A percentile compares a stretch with the other conserved stretches of the same genome.
Evolutionary conservation across 64 coral and sea anemone species (phyloP).

Genomic region (Astreopora myriophthalma): DNA sequence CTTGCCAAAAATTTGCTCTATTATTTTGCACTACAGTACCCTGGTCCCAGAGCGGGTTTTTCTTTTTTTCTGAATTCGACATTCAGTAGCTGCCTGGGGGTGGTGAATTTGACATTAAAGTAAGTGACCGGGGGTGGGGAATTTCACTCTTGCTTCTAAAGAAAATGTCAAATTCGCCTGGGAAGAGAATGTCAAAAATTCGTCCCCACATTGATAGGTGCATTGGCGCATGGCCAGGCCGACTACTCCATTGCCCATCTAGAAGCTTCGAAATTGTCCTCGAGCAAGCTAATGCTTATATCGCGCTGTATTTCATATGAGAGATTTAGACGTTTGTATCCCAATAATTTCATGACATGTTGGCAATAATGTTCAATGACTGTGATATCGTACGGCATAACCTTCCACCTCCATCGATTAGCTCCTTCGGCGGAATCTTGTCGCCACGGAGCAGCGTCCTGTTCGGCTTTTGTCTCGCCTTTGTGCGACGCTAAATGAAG

Average conservation of each 20-base stretch:
- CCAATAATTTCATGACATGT: neutral
- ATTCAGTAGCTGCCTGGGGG: too few species aligned
- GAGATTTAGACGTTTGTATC: neutral
- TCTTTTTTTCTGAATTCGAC: too few species aligned
- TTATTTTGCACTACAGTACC: too few species aligned
- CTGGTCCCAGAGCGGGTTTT: too few species aligned
- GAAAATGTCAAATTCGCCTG: too few species aligned
- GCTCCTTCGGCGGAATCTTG: neutral
- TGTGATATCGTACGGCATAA: neutral
- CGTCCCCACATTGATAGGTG: too few species aligned
- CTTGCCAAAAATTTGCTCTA: too few species aligned
- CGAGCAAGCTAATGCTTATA: neutral
- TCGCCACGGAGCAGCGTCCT: neutral
- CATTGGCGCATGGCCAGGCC: too few species aligned
- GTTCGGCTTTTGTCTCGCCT: neutral
- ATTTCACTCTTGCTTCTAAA: too few species aligned
- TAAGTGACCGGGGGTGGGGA: too few species aligned
- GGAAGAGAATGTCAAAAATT: too few species aligned
- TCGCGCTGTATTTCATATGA: neutral
- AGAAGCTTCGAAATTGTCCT: neutral
- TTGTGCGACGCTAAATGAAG: slow-evolving; percentile 11
- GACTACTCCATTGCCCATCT: neutral
- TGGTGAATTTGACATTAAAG: too few species aligned
- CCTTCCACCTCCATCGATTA: neutral
- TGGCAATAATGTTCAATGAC: neutral